Evolutionary conservation across 2,888 invertebrate genomes (phyloP).

Genomic region (Trissoscelio sp.): DNA sequence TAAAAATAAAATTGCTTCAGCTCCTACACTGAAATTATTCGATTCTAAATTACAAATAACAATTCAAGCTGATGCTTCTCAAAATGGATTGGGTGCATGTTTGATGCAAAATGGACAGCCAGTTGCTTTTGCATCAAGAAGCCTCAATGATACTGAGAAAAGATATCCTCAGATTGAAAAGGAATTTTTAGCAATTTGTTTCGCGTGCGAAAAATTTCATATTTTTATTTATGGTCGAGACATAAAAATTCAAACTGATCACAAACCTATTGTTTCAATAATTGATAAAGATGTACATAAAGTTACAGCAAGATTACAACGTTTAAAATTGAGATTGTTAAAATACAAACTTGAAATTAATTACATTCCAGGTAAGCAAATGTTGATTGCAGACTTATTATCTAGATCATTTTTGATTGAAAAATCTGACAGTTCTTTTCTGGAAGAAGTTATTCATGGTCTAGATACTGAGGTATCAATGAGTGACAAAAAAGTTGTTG

Average conservation of each 20-base stretch:
- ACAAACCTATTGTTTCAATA: constrained; percentile 77
- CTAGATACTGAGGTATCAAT: constrained; percentile 46
- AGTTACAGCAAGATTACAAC: constrained; percentile 73
- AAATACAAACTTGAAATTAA: constrained; percentile 71
- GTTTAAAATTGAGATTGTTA: constrained; percentile 74
- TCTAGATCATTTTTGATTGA: constrained; percentile 68
- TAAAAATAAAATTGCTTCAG: constrained; percentile 55
- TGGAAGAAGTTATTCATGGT: constrained; percentile 33
- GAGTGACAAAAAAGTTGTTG: constrained; percentile 33
- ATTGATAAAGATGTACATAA: constrained; percentile 74
- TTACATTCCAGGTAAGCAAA: constrained; percentile 74
- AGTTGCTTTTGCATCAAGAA: constrained; percentile 77
- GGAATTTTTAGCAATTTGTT: constrained; percentile 77
- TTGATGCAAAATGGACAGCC: constrained; percentile 77
- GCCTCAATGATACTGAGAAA: constrained; percentile 74
- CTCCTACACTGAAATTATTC: constrained; percentile 72
- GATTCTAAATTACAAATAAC: constrained; percentile 71
- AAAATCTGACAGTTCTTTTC: neutral
- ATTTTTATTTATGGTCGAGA: constrained; percentile 74
- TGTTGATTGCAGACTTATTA: constrained; percentile 74
- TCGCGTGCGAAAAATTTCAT: constrained; percentile 78
- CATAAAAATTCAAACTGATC: constrained; percentile 74
- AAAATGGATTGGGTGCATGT: constrained; percentile 75
- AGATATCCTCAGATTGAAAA: constrained; percentile 81
- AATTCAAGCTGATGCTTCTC: constrained; percentile 75